These are phyloP conservation scores for Leucopsar rothschildi DNA, from an alignment of 2,113 vertebrate genomes.

Conservation along the genomic window DNA sequence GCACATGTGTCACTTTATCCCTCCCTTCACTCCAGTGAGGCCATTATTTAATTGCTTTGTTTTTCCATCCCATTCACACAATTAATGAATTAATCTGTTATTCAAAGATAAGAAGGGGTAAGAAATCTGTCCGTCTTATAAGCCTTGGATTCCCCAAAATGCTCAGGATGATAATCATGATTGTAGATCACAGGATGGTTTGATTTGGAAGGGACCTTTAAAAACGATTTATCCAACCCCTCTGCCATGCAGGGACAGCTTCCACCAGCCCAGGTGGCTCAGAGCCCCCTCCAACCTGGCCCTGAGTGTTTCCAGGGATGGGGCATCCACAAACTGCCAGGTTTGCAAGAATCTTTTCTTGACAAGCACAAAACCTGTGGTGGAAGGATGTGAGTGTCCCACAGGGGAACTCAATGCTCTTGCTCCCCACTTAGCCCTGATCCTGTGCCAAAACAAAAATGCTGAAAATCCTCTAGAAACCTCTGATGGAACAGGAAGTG, in stretches of 20 bases:
- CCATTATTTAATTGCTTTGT: background rate
- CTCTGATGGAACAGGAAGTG: background rate
- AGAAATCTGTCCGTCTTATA: background rate
- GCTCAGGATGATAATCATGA: background rate
- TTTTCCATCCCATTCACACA: background rate
- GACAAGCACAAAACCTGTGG: background rate
- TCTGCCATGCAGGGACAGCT: background rate
- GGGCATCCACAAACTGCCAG: background rate
- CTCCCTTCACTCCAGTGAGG: background rate
- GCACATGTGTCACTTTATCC: background rate
- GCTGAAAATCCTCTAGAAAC: background rate
- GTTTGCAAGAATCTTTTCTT: background rate
- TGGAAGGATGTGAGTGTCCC: background rate
- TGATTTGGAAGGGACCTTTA: background rate
- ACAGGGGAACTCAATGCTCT: rapidly evolving
- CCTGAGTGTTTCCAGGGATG: background rate
- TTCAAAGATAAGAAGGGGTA: background rate
- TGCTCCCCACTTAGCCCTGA: background rate
- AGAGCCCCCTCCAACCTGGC: background rate
- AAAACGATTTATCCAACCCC: background rate
- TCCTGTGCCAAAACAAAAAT: background rate
- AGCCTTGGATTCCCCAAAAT: background rate
- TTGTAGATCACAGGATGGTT: background rate
- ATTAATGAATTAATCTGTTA: background rate
- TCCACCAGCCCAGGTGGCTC: background rate